phyloP scores from a whole-genome alignment of 2,113 vertebrate species.

The Phylloscopus whistleri region DNA sequence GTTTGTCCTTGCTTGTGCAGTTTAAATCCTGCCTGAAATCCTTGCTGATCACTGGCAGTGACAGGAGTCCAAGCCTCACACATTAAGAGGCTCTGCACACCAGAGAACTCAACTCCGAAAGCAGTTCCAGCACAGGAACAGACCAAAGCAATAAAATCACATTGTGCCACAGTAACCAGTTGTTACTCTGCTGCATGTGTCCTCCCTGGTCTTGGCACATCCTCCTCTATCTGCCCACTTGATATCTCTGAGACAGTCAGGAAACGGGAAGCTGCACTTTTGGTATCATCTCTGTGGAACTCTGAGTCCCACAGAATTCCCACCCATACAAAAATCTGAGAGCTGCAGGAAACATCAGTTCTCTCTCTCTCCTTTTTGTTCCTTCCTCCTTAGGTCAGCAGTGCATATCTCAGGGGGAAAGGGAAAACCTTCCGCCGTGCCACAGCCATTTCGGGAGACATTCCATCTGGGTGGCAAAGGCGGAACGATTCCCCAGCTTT shows the following conservation, averaged over 20 bases:
- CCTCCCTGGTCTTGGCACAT: neutral
- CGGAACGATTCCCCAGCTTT: neutral
- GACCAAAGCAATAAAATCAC: neutral
- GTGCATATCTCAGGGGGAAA: neutral
- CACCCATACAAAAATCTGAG: neutral
- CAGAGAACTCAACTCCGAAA: neutral
- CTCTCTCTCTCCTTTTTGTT: neutral
- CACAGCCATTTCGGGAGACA: neutral
- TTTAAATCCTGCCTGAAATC: neutral
- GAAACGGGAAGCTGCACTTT: neutral
- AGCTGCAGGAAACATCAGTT: neutral
- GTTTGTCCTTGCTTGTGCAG: neutral
- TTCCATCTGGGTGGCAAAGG: accelerated
- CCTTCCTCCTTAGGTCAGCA: neutral
- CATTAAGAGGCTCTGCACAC: neutral
- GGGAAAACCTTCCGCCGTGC: neutral
- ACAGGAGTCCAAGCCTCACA: neutral
- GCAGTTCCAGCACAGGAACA: neutral
- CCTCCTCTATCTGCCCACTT: neutral
- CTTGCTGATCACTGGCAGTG: neutral
- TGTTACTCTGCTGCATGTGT: neutral
- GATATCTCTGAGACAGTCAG: neutral
- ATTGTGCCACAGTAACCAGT: neutral
- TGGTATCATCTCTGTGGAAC: neutral
- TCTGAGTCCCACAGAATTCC: neutral